These are phyloP conservation scores for Dendroctonus ponderosae DNA, from an alignment of 1,140 invertebrate species.

Conservation along the genomic window DNA sequence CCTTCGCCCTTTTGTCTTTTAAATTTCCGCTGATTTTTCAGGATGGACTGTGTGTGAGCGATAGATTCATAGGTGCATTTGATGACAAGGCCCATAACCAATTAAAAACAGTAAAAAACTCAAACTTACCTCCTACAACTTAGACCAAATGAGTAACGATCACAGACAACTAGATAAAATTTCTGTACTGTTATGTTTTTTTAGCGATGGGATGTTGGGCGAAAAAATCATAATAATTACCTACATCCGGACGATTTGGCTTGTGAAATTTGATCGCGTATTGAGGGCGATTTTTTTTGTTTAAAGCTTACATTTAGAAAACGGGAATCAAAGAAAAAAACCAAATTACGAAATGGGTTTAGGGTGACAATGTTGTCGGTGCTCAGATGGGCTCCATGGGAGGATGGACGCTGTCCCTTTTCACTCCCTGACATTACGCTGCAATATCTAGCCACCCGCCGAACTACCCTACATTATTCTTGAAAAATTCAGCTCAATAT, in stretches of 20 bases:
- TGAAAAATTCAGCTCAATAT: background rate
- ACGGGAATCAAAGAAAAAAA: constrained; percentile 37
- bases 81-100: too few relatives aligned
- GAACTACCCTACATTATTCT: too few relatives aligned
- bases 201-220: constrained; percentile 22
- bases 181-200: constrained; percentile 36
- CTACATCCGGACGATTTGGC: constrained; percentile 32
- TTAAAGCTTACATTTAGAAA: constrained; percentile 36
- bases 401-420: constrained; percentile 21
- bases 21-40: background rate
- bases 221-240: constrained; percentile 34
- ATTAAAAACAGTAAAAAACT: constrained; percentile 16
- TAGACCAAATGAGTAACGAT: constrained; percentile 32
- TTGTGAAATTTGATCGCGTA: constrained; percentile 32
- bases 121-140: constrained; percentile 37
- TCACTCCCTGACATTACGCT: background rate
- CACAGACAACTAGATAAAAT: constrained; percentile 35
- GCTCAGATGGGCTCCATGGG: constrained; percentile 31
- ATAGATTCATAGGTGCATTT: too few relatives aligned
- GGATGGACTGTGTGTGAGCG: background rate
- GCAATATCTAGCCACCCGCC: too few relatives aligned
- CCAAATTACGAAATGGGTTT: constrained; percentile 38
- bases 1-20: constrained; percentile 24
- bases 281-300: constrained; percentile 29
- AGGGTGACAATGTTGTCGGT: constrained; percentile 34